phyloP scores from a whole-genome alignment of 2,797 vertebrate species.

The Alauda arvensis region DNA sequence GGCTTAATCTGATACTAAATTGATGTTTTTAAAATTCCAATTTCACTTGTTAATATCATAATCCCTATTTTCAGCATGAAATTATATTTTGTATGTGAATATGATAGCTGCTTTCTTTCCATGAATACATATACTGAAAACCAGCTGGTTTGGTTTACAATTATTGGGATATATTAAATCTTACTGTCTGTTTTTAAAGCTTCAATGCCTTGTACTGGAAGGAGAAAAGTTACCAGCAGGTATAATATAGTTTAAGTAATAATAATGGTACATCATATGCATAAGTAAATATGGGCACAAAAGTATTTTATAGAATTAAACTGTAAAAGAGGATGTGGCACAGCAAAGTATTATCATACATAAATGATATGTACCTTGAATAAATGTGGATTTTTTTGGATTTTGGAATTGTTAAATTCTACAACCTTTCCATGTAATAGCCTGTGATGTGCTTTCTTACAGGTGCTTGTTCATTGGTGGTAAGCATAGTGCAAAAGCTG shows the following conservation, averaged over 20 bases:
- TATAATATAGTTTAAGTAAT: neutral
- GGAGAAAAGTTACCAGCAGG: neutral
- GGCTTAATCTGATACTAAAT: neutral
- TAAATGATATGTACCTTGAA: neutral
- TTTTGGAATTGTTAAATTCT: neutral
- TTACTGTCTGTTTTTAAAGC: neutral
- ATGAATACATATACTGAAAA: neutral
- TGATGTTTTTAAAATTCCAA: neutral
- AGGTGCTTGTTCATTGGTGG: no score
- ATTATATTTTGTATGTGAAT: neutral
- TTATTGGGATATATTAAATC: neutral
- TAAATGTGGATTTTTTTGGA: accelerated
- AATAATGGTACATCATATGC: neutral
- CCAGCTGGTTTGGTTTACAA: neutral
- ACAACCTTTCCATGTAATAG: neutral
- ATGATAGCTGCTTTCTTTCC: neutral
- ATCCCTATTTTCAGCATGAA: neutral
- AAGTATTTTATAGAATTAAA: neutral
- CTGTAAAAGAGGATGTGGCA: neutral
- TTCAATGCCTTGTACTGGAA: neutral
- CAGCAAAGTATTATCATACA: neutral
- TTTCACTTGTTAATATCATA: neutral
- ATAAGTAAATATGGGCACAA: neutral
- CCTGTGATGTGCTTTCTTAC: neutral
- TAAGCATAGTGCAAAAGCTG: neutral